phyloP scores from a whole-genome alignment of 2,888 invertebrate genomes.

The Folsomia manolachei region DNA sequence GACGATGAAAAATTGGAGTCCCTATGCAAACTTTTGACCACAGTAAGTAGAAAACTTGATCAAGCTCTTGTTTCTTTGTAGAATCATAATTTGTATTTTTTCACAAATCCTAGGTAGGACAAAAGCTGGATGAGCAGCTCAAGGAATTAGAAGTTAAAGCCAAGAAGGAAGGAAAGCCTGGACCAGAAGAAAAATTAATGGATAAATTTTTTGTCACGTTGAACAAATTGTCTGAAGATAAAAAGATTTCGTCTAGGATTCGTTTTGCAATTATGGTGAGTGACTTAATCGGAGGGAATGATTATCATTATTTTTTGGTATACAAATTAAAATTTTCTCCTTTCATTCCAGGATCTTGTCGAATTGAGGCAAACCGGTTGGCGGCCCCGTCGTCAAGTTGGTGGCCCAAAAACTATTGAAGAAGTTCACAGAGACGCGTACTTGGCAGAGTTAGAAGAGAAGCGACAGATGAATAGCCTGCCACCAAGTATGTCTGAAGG shows the following conservation, averaged over 20 bases:
- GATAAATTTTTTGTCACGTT: constrained; percentile 66
- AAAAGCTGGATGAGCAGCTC: constrained; percentile 66
- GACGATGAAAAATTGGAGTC: constrained; percentile 92
- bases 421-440: constrained; percentile 88
- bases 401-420: constrained; percentile 89
- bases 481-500: constrained; percentile 36
- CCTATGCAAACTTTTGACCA: constrained; percentile 84
- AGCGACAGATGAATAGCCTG: constrained; percentile 49
- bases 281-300: neutral
- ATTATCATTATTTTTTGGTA: no score
- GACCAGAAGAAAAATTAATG: constrained; percentile 51
- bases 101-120: no score
- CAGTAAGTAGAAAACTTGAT: no score
- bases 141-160: constrained; percentile 39
- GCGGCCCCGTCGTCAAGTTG: constrained; percentile 80
- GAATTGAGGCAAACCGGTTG: constrained; percentile 79
- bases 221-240: constrained; percentile 64
- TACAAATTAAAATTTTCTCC: neutral
- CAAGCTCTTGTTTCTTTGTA: no score
- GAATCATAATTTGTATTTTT: no score
- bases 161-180: constrained; percentile 25
- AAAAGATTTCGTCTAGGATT: constrained; percentile 58
- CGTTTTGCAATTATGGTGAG: constrained; percentile 57
- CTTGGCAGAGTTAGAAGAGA: constrained; percentile 61
- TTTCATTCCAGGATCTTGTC: constrained; percentile 79